Evolutionary conservation across 2,113 vertebrate species (phyloP).

Genomic region (Serinus canaria): DNA sequence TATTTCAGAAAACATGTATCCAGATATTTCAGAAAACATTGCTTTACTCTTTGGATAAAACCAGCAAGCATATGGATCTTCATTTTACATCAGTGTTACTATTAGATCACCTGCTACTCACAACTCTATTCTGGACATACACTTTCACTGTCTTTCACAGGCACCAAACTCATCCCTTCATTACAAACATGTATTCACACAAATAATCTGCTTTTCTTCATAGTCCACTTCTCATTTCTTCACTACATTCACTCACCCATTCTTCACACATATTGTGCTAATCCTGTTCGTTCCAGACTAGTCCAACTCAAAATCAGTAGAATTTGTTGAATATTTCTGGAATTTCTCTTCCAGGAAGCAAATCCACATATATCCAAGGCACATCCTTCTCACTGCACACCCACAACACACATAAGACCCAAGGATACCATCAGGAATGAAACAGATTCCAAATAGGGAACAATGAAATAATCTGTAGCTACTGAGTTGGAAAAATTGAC

Average conservation of each 20-base stretch:
- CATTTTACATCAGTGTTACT: neutral
- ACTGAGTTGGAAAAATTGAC: neutral
- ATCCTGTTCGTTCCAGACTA: neutral
- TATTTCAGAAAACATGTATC: neutral
- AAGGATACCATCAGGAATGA: neutral
- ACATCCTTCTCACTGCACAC: neutral
- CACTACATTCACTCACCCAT: neutral
- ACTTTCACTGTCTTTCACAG: neutral
- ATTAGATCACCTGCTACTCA: neutral
- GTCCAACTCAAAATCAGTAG: neutral
- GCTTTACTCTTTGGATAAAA: neutral
- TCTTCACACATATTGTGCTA: neutral
- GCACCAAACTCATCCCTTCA: neutral
- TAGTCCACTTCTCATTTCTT: neutral
- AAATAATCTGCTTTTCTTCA: neutral
- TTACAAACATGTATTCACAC: neutral
- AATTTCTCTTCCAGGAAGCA: neutral
- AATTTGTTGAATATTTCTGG: neutral
- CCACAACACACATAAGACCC: fast-evolving
- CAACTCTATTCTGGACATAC: neutral
- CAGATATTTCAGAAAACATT: neutral
- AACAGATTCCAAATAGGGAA: neutral
- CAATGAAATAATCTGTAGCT: neutral
- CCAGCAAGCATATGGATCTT: neutral
- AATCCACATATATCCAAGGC: neutral